Evolutionary conservation across 1,140 invertebrate genomes (phyloP), one percentile per base, ranked within the genome.

Genomic region (Heliconius himera): DNA sequence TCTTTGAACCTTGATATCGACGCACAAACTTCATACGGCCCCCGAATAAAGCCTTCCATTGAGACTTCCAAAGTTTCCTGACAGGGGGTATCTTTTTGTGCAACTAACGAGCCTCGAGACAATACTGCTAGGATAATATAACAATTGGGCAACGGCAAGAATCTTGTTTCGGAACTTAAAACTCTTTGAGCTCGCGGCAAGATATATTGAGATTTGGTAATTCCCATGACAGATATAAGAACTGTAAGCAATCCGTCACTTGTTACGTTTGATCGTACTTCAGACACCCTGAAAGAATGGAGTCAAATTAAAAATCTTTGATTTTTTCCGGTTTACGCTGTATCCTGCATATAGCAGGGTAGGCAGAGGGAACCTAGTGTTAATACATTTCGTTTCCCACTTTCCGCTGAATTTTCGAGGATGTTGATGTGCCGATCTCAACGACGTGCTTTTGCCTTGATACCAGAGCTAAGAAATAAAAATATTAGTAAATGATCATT

Each of bases 1-100:
- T 84, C 79, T 82, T 95, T 93, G 22, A 88, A 92, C 76, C 94
- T 94, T 0, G 94, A 93, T 51, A 95, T 82, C 20, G 92, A 92
- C 0, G 94, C 94, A 72, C 94, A 95, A 8, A 95, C 93, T 85
- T 94, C 93, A 73, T 95, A 95, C 36, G 94, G 94, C 9, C 94
- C 94, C 80, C 90, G 84, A 20, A 94, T 82, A 49, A 95, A 94
- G 16, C 94, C 94, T 83, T 95, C 94, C 94, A 95, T 95, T 26
- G 91, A 92, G 74, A 95, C 86, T 74, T 91, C 90, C 51, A 94
- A 82, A 20, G 87, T 94, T 41, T 88, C 84, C 74, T 91, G 88
- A 79, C 94, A 95, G 0, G 91, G 93, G 1, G 93, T 94, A 76
- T 95, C 94, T 77, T 94, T 94, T 80, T 95, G 94, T 4, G 94